Percentiles rank a stretch among this genome's conserved stretches.
These are phyloP conservation scores for human DNA, from an alignment of 2,113 vertebrate genomes.

Conservation along the genomic window GRCh38 chr5:75413501-75414000, in stretches of 20 bases:
- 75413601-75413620: neutral
- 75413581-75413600: neutral
- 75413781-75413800: neutral
- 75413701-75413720: no score
- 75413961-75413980: neutral
- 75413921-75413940: neutral
- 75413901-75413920: neutral
- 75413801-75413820: neutral
- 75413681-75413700: neutral
- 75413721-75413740: no score
- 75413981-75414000: neutral
- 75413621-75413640: neutral
- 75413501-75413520: neutral
- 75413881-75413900: neutral
- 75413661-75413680: neutral
- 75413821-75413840: slow-evolving; percentile 36
- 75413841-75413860: neutral
- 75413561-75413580: neutral
- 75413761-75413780: neutral
- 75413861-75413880: neutral
- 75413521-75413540: neutral
- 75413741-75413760: neutral
- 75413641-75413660: no score
- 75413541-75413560: neutral
- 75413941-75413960: neutral